phyloP scores from a whole-genome alignment of 2,797 vertebrate species.

The Caiman crocodilus region DNA sequence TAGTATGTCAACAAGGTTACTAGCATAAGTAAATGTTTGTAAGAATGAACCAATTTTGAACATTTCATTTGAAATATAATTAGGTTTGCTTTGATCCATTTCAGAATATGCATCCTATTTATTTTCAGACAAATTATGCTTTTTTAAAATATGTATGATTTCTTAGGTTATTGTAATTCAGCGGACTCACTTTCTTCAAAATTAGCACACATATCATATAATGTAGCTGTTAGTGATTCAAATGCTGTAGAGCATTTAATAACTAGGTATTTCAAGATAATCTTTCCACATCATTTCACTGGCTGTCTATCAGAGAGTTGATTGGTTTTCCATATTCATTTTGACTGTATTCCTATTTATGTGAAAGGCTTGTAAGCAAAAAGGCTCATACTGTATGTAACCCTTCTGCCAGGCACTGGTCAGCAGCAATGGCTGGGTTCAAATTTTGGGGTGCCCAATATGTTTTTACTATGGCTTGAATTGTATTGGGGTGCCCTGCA shows the following conservation, averaged over 20 bases:
- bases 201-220: neutral
- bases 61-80: neutral
- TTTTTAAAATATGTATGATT: neutral
- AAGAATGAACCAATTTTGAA: neutral
- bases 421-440: too few species aligned
- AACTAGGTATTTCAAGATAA: constrained; percentile 11
- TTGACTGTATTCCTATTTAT: neutral
- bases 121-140: neutral
- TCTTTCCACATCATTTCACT: constrained; percentile 16
- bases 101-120: neutral
- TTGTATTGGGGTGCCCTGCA: too few species aligned
- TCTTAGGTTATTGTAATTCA: neutral
- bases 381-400: too few species aligned
- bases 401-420: too few species aligned
- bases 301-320: constrained; percentile 2
- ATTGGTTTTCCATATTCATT: constrained; percentile 3
- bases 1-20: neutral
- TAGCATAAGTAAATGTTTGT: neutral
- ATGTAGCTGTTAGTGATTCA: neutral
- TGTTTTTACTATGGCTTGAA: too few species aligned
- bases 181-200: neutral
- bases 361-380: neutral
- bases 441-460: too few species aligned
- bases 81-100: neutral
- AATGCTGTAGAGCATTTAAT: constrained; percentile 19